A percentile compares a stretch with the other conserved stretches of the same genome.
Conservation (phyloP, 2,113 vertebrate species). For the Oceanites oceanicus region DNA sequence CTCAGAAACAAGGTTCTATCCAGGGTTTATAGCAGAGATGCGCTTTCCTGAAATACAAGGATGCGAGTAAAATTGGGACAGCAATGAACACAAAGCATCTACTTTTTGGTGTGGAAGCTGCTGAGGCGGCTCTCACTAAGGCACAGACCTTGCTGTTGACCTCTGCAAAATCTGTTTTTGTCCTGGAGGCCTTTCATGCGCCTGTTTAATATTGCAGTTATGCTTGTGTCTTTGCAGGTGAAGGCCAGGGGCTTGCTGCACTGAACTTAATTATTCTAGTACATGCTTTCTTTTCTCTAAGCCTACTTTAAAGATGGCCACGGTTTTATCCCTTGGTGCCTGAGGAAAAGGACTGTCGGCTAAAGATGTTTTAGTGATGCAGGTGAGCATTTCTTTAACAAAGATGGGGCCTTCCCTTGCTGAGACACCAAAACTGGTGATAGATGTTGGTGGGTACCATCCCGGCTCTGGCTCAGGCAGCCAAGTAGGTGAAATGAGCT, state of each 20-base stretch:
- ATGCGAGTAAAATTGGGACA: not conserved
- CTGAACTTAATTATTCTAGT: not conserved
- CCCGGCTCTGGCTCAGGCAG: not conserved
- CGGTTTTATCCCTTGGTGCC: not conserved
- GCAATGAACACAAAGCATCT: not conserved
- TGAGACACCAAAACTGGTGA: not conserved
- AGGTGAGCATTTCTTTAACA: not conserved
- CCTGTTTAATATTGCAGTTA: not conserved
- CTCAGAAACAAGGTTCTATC: not conserved
- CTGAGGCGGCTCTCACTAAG: not conserved
- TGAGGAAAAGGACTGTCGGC: not conserved
- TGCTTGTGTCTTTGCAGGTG: not conserved
- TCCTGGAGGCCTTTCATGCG: not conserved
- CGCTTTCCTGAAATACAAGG: not conserved
- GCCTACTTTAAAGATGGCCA: not conserved
- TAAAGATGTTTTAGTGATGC: not conserved
- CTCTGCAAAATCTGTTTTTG: not conserved
- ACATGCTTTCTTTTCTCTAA: not conserved
- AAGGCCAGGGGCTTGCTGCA: not conserved
- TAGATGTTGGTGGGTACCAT: not conserved
- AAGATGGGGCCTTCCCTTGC: not conserved
- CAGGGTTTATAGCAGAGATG: accelerated
- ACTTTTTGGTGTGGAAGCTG: not conserved
- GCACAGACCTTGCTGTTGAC: not conserved
- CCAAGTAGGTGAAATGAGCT: not conserved